phyloP scores from a whole-genome alignment of 2,113 vertebrate genomes.

The Phyllopteryx taeniolatus region DNA sequence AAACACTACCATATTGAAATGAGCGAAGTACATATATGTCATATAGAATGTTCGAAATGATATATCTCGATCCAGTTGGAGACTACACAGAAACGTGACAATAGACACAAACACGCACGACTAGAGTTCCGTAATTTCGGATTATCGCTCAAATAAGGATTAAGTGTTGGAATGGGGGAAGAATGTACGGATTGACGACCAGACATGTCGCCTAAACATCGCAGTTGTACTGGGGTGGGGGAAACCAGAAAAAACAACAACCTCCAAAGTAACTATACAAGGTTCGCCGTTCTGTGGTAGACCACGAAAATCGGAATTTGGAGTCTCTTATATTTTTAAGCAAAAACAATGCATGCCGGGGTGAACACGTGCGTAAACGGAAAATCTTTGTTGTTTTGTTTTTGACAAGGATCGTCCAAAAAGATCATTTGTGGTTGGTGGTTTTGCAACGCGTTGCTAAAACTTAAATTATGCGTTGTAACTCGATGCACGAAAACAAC shows the following conservation, averaged over 20 bases:
- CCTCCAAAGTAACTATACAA: constrained; percentile 13
- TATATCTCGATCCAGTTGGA: too few species aligned
- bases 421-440: background rate
- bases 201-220: constrained; percentile 13
- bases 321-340: constrained; percentile 16
- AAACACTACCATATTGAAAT: background rate
- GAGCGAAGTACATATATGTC: background rate
- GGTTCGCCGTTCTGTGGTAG: constrained; percentile 17
- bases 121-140: constrained; percentile 1
- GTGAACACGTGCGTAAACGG: constrained; percentile 36
- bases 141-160: constrained; percentile 5
- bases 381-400: constrained; percentile 3
- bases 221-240: constrained; percentile 13
- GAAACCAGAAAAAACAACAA: background rate
- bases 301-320: constrained; percentile 27
- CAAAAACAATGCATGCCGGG: constrained; percentile 14
- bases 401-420: background rate
- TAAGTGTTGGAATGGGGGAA: constrained; percentile 27
- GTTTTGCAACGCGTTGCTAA: background rate
- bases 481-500: background rate
- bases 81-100: constrained; percentile 26
- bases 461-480: background rate
- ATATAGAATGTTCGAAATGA: background rate
- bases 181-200: constrained; percentile 11
- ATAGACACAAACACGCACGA: constrained; percentile 9